Percentiles rank a stretch among this genome's conserved stretches.
phyloP scores from a whole-genome alignment of 2,113 vertebrate species.

The Oryctolagus cuniculus region mOryCun1.1 NC_091437.1:7860001-7860500 shows the following conservation, averaged over 20 bases:
- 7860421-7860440: background rate
- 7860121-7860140: background rate
- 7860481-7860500: background rate
- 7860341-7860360: background rate
- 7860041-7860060: background rate
- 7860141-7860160: background rate
- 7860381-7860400: background rate
- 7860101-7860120: background rate
- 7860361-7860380: background rate
- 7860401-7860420: background rate
- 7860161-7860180: background rate
- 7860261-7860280: background rate
- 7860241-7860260: background rate
- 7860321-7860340: background rate
- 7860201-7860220: background rate
- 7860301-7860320: background rate
- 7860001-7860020: background rate
- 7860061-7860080: conserved; percentile 19
- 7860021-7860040: background rate
- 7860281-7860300: background rate
- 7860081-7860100: background rate
- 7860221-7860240: background rate
- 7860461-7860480: background rate
- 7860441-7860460: background rate
- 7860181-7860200: background rate